Base-by-base conservation (phyloP, 1,140 invertebrate species). In the Drosophila kurseongensis region DNA sequence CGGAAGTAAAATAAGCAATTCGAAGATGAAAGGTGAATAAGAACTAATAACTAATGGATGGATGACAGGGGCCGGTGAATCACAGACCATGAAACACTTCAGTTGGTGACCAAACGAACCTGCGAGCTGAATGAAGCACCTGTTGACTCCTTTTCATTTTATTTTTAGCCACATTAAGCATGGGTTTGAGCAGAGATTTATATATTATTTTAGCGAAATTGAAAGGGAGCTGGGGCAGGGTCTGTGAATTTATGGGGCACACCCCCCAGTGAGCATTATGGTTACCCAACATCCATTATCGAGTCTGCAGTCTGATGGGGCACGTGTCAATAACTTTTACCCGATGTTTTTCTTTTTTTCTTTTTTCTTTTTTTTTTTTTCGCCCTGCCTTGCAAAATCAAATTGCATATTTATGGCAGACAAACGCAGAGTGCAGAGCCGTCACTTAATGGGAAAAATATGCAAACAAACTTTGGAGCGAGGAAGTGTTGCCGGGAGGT, bases 61-160 rank as follows among this genome's bases (percentile, higher is more conserved):
- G 72, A 52, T 63, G 32, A 35, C 42, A 16, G 7, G 5, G 12
- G 4, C 9, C 18, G 40, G 54, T 65, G 38, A 59, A 59, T 73
- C 50, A 71, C 10, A 14, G n/a, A 32, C 8, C 29, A 18, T 35
- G 4, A 18, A 40, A 7, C 45, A 36, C 38, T 59, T 14, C 18
- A 61, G 51, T 38, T 35, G 44, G 40, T 35, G 41, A 38, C 8
- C 35, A 50, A 59, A 86, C 83, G 62, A 88, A 86, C 83, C 83
- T 88, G 75, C 80, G 12, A 88, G 66, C 84, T 63, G 71, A 38
- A 89, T 88, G 52, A 89, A 89, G 67, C 83, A 88, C 67, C 72
- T 88, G 80, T 83, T 83, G 48, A 62, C 54, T 82, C 83, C 82
- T 80, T 69, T 45, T 51, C 14, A 29, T 50, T 56, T 5, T 35